phyloP scores from a whole-genome alignment of 2,113 vertebrate species.

The Platichthys flesus region DNA sequence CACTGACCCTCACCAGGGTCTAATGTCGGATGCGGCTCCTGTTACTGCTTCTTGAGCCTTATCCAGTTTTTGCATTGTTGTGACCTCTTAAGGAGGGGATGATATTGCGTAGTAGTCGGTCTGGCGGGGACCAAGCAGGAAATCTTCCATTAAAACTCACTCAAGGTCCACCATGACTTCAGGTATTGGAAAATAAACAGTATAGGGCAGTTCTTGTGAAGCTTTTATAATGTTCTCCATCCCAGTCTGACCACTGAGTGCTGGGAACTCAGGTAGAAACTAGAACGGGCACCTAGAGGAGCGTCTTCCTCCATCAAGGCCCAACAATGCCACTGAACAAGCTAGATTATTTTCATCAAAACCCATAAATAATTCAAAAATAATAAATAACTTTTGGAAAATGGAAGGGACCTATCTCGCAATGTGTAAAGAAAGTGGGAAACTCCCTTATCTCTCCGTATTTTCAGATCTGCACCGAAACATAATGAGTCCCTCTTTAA shows the following conservation, averaged over 20 bases:
- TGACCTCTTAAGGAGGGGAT: conserved; percentile 40
- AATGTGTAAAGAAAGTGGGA: no score
- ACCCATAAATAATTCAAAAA: no score
- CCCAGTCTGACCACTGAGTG: conserved; percentile 16
- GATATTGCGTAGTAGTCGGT: conserved; percentile 54
- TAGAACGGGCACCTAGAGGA: no score
- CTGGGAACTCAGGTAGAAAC: not conserved
- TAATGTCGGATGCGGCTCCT: conserved; percentile 54
- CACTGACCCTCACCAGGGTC: conserved; percentile 63
- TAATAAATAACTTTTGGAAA: no score
- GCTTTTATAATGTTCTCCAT: conserved; percentile 23
- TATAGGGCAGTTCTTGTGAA: conserved; percentile 46
- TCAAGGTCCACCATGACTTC: conserved; percentile 58
- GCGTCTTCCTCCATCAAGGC: no score
- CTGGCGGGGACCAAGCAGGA: conserved; percentile 65
- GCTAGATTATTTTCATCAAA: no score
- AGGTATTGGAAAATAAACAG: conserved; percentile 57
- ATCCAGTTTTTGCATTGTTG: conserved; percentile 57
- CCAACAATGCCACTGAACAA: no score
- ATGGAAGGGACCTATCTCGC: no score
- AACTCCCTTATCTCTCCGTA: no score
- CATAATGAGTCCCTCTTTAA: no score
- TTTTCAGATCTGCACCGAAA: no score
- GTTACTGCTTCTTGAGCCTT: conserved; percentile 50
- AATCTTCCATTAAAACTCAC: conserved; percentile 77